Evolutionary conservation across 2,888 invertebrate species (phyloP), one percentile per base, ranked within the genome.

Genomic region (Cryptocephalus moraei): DNA sequence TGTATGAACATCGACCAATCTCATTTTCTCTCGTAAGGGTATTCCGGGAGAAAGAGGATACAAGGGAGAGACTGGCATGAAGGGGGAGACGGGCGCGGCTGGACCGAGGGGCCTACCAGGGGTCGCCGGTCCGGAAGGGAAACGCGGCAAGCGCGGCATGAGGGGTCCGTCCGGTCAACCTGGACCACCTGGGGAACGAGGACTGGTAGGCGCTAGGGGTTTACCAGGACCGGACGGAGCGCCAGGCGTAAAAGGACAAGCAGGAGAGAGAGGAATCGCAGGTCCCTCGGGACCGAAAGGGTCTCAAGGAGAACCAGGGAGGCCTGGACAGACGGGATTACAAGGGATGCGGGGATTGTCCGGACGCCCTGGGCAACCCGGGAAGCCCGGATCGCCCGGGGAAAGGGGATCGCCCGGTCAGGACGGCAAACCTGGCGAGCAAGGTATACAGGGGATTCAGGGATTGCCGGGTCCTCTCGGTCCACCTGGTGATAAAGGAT

Each of bases 371-470:
- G 90, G 89, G 22, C 71, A 80, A 8, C 70, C 79, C 8, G 87
- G 87, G 0, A 84, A 84, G 68, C 68, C 79, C 8, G 86, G 86
- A 4, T 76, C 77, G 46, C 75, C 80, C 39, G 86, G 86, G 22
- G 85, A 86, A 62, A 74, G 85, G 50, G 86, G 86, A 40, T 73
- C 83, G 60, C 80, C 84, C 41, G 91, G 91, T 9, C 84, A 86
- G 47, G 91, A 91, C 69, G 91, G 91, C 8, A 85, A 86, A 63
- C 79, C 86, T 10, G 92, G 92, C 22, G 90, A 89, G 61, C 82
- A 83, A 60, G 91, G 91, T 39, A 73, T 79, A 10, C 82, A 82
- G 64, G 91, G 91, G 11, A 71, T 85, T 13, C 84, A 86, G 71
- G 92, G 92, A 33, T 72, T 85, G 12, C 86, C 85, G 41, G 90